These are phyloP conservation scores for Euura saliciscinereae DNA, from an alignment of 1,140 invertebrate genomes.

Conservation along the genomic window DNA sequence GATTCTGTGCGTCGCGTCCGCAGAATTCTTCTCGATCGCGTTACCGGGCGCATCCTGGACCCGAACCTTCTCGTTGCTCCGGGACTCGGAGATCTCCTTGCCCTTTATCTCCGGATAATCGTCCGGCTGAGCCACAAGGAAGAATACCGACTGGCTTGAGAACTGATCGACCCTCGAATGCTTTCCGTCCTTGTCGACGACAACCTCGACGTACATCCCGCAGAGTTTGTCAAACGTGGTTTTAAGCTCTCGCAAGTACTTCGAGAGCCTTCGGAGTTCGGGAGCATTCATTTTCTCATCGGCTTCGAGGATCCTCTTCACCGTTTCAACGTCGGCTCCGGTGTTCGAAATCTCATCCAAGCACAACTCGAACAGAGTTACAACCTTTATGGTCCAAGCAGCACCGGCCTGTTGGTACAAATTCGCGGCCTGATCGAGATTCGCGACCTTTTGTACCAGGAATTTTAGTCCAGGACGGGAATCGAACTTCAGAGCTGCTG, in stretches of 20 bases:
- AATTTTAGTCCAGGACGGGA: slow-evolving; percentile 89
- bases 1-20: slow-evolving; percentile 16
- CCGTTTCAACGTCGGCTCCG: slow-evolving; percentile 65
- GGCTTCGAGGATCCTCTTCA: slow-evolving; percentile 69
- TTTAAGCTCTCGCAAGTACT: slow-evolving; percentile 41
- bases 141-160: slow-evolving; percentile 67
- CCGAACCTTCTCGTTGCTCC: slow-evolving; percentile 16
- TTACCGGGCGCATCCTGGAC: slow-evolving; percentile 17
- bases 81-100: slow-evolving; percentile 36
- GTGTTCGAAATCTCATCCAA: slow-evolving; percentile 56
- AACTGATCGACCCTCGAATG: slow-evolving; percentile 65
- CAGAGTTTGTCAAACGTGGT: slow-evolving; percentile 66
- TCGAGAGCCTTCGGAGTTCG: slow-evolving; percentile 27
- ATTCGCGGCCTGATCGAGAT: slow-evolving; percentile 87
- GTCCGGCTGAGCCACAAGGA: slow-evolving; percentile 68
- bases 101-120: slow-evolving; percentile 63
- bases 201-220: slow-evolving; percentile 68
- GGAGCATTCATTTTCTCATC: slow-evolving; percentile 52
- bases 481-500: slow-evolving; percentile 84
- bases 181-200: slow-evolving; percentile 64
- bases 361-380: slow-evolving; percentile 79
- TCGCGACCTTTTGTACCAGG: slow-evolving; percentile 90
- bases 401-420: slow-evolving; percentile 91
- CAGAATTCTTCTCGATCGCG: background rate
- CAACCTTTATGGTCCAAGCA: slow-evolving; percentile 88